Evolutionary conservation across 2,113 vertebrate genomes (phyloP), one percentile per base, ranked within the genome.

Genomic region (Carassius carassius): DNA sequence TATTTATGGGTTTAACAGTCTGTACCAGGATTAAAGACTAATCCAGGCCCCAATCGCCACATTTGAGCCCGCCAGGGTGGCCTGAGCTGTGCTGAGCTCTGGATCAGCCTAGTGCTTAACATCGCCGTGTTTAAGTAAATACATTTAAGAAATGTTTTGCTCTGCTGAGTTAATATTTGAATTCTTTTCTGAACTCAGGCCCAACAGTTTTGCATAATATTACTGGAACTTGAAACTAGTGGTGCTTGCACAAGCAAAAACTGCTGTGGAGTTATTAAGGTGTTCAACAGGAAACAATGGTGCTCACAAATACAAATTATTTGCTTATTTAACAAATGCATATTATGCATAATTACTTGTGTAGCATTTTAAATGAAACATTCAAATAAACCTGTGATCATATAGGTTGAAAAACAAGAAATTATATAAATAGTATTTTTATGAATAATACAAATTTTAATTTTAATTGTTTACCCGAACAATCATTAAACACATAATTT

Each of bases 1-100:
- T 17, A 41, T 41, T 47, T 29, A 14, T 23, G 23, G 73, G 47
- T 19, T 51, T 47, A 80, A 80, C 76, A 78, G 32, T n/a, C 32
- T 78, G 76, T 62, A 44, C 76, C 21, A 23, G 76, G 56, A 78
- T 78, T 78, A 60, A 60, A 78, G 19, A n/a, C 21, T 62, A 78
- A 62, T 78, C 76, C 32, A 16, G 56, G 32, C 51, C 4, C 17
- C 10, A 9, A 37, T 58, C 17, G 6, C 51, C 29, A 14, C 9
- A 25, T 32, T 76, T 54, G 49, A 32, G 49, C 14, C 16, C n/a
- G 3, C 13, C 44, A 16, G 72, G 44, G 25, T 32, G 63, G 29
- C 29, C 35, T 41, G 35, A 41, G 69, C 69, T 41, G 63, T 32
- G 63, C 16, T 17, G 63, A 67, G 65, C 65, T 35, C 65, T 1